Evolutionary conservation across 2,888 invertebrate species (phyloP).

Genomic region (Argyra leucocephala): DNA sequence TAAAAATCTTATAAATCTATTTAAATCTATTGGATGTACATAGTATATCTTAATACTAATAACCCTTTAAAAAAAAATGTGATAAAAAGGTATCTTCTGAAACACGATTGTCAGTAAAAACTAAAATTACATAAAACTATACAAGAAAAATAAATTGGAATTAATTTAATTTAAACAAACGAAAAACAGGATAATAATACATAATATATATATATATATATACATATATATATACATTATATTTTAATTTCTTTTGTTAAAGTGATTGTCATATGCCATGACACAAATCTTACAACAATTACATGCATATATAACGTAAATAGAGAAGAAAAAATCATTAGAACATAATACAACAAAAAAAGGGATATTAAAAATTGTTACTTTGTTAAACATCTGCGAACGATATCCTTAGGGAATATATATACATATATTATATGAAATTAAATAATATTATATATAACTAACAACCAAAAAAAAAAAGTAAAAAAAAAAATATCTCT

Average conservation of each 20-base stretch:
- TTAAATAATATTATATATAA: not conserved
- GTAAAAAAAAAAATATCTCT: not conserved
- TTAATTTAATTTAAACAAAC: no score
- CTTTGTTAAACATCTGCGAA: conserved; percentile 6
- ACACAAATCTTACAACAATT: not conserved
- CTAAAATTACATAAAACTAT: no score
- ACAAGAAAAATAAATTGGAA: no score
- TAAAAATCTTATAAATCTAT: no score
- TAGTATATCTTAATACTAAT: no score
- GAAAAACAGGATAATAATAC: no score
- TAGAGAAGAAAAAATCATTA: not conserved
- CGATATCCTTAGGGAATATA: not conserved
- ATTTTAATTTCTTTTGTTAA: not conserved
- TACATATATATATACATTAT: no score
- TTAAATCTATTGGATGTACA: no score
- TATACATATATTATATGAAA: not conserved
- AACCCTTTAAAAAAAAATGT: no score
- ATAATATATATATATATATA: no score
- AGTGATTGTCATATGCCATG: not conserved
- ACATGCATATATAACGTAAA: not conserved
- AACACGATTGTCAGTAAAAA: no score
- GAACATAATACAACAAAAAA: not conserved
- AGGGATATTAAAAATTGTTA: conserved; percentile 4
- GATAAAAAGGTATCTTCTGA: no score
- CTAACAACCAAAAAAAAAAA: not conserved